Evolutionary conservation across 2,888 invertebrate genomes (phyloP).

Genomic region (Ypsolopha sequella): DNA sequence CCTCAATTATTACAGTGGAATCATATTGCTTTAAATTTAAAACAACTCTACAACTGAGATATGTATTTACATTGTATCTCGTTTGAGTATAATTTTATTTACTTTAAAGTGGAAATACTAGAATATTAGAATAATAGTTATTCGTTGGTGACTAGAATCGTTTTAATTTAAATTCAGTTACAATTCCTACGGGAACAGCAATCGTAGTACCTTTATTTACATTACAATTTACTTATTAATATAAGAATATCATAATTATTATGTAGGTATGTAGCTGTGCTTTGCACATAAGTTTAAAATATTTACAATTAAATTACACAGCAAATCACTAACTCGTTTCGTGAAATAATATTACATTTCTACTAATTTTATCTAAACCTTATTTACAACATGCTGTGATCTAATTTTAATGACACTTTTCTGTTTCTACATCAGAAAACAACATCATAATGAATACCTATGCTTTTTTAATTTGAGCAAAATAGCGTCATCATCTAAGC

Average conservation of each 20-base stretch:
- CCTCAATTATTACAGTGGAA: not conserved
- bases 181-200: not conserved
- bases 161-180: not conserved
- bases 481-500: conserved; percentile 35
- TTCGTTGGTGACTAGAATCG: not conserved
- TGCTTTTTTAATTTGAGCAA: conserved; percentile 46
- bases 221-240: conserved; percentile 24
- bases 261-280: conserved; percentile 39
- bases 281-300: conserved; percentile 34
- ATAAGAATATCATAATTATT: conserved; percentile 28
- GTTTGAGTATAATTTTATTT: not conserved
- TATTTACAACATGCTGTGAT: not conserved
- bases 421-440: not conserved
- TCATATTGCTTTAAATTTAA: not conserved
- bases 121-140: not conserved
- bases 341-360: not conserved
- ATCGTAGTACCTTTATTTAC: not conserved
- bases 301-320: not conserved
- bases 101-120: not conserved
- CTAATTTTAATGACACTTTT: not conserved
- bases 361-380: not conserved
- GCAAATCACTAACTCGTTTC: conserved; percentile 1
- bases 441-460: not conserved
- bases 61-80: no score
- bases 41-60: no score